Percentiles rank a stretch among this genome's conserved stretches.
Conservation (phyloP, 2,797 vertebrate genomes). For the Siniperca undulata region DNA sequence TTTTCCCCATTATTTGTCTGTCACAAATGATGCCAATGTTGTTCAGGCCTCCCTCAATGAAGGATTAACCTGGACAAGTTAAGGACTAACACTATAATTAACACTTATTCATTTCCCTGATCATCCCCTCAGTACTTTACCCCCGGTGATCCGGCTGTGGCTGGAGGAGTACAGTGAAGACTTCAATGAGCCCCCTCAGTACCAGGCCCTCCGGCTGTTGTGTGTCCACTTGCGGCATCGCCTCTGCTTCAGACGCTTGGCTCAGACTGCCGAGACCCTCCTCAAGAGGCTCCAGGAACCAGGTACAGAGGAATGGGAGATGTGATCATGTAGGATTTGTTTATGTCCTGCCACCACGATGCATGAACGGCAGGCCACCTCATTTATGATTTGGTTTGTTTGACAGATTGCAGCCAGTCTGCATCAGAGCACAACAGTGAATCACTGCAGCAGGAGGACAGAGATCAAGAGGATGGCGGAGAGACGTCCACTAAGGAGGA, state of each 20-base stretch:
- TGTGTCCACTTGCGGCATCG: constrained; percentile 79
- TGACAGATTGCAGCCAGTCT: constrained; percentile 63
- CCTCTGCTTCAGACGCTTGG: constrained; percentile 76
- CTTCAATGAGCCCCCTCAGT: constrained; percentile 86
- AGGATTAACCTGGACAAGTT: background rate
- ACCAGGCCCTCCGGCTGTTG: constrained; percentile 81
- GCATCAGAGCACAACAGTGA: constrained; percentile 31
- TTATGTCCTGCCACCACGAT: background rate
- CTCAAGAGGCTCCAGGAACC: constrained; percentile 81
- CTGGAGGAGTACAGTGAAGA: constrained; percentile 87
- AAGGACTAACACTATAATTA: background rate
- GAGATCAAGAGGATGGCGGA: constrained; percentile 42
- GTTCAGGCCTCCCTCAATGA: background rate
- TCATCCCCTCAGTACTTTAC: constrained; percentile 68
- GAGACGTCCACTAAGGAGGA: constrained; percentile 48
- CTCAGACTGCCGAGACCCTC: constrained; percentile 76
- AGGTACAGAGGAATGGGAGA: constrained; percentile 58
- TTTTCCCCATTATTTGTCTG: too few relatives aligned
- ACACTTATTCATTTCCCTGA: background rate
- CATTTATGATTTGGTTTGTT: constrained; percentile 19
- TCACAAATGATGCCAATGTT: background rate
- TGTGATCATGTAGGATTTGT: background rate
- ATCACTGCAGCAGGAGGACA: constrained; percentile 24
- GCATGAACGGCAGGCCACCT: background rate
- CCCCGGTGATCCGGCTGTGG: constrained; percentile 83